These are phyloP conservation scores for Miichthys miiuy DNA, from an alignment of 2,797 vertebrate genomes.

Conservation along the genomic window DNA sequence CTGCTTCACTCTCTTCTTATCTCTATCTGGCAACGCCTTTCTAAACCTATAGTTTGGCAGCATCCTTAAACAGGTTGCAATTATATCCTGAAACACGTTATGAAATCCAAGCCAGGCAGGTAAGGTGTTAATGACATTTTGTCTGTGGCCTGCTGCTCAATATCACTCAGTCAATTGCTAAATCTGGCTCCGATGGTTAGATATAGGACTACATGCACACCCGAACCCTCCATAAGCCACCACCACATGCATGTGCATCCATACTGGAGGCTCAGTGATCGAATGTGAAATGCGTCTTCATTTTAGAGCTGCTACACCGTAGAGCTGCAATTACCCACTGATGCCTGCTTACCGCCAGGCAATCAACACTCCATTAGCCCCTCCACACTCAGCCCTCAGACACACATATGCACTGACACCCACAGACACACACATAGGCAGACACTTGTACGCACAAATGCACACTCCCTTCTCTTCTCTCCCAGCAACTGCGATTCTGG, in stretches of 20 bases:
- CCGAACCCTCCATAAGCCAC: conserved; percentile 29
- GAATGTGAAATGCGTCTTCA: conserved; percentile 77
- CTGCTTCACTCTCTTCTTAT: neutral
- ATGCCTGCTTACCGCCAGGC: conserved; percentile 84
- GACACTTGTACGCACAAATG: conserved; percentile 37
- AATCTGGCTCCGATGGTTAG: conserved; percentile 9
- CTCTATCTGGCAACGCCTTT: neutral
- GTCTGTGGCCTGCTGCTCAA: conserved; percentile 19
- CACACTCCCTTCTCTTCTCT: conserved; percentile 39
- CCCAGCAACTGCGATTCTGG: conserved; percentile 49
- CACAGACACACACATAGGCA: conserved; percentile 48
- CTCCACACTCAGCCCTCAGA: conserved; percentile 71
- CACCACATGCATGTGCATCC: conserved; percentile 22
- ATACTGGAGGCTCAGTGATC: conserved; percentile 54
- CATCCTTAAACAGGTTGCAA: conserved; percentile 6
- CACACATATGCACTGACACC: conserved; percentile 54
- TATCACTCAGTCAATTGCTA: conserved; percentile 20
- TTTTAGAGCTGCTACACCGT: conserved; percentile 81
- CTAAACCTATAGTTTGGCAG: neutral
- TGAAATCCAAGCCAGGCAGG: neutral
- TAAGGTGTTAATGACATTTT: conserved; percentile 23
- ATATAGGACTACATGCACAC: conserved; percentile 15
- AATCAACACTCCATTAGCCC: conserved; percentile 87
- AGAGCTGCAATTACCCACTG: conserved; percentile 83
- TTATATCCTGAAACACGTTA: conserved; percentile 6